phyloP scores from a whole-genome alignment of 2,113 vertebrate genomes.

The Ariopsis seemanni region DNA sequence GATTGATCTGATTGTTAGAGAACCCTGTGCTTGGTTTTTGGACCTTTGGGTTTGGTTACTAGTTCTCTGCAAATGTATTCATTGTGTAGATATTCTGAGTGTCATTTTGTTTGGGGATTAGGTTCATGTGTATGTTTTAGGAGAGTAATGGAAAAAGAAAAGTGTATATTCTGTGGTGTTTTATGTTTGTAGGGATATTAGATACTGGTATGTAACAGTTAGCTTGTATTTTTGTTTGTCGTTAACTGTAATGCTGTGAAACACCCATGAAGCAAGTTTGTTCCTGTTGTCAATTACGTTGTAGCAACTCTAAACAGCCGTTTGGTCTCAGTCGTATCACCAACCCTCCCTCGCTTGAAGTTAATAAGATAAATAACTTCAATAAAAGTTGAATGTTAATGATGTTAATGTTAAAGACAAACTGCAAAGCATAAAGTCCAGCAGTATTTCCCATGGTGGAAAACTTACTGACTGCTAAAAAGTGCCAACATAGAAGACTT shows the following conservation, averaged over 20 bases:
- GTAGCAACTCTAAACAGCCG: neutral
- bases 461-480: neutral
- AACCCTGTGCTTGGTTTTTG: neutral
- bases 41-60: neutral
- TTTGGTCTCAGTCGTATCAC: neutral
- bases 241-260: neutral
- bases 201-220: neutral
- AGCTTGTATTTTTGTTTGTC: neutral
- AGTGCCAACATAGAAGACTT: neutral
- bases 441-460: neutral
- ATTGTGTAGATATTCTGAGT: neutral
- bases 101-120: neutral
- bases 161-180: neutral
- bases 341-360: neutral
- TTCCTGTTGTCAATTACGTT: neutral
- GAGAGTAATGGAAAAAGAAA: neutral
- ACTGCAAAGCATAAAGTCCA: neutral
- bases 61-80: neutral
- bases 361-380: neutral
- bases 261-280: neutral
- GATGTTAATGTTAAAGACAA: neutral
- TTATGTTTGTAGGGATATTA: neutral
- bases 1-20: neutral
- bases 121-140: neutral
- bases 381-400: neutral